Percentiles rank a stretch among this genome's conserved stretches.
These are phyloP conservation scores for Scaptomyza polygonia DNA, from an alignment of 2,888 invertebrate species.

Conservation along the genomic window DNA sequence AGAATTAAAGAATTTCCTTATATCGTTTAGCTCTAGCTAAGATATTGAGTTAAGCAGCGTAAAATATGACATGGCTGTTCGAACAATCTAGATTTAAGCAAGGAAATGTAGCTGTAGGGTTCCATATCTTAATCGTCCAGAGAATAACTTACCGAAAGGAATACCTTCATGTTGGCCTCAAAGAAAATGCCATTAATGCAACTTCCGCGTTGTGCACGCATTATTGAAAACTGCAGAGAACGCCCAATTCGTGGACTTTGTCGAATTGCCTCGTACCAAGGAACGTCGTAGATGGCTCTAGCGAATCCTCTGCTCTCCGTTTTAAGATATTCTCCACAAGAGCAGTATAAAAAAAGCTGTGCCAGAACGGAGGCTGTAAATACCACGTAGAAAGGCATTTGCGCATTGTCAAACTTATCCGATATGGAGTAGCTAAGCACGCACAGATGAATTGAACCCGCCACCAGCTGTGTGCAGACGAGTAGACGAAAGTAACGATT, in stretches of 20 bases:
- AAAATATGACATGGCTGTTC: constrained; percentile 61
- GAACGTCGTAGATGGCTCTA: constrained; percentile 53
- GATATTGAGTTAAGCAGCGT: constrained; percentile 56
- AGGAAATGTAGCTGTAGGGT: not conserved
- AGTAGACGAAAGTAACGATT: constrained; percentile 44
- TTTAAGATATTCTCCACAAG: constrained; percentile 56
- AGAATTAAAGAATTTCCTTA: no score
- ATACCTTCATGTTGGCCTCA: constrained; percentile 57
- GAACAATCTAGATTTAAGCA: constrained; percentile 45
- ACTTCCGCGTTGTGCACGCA: constrained; percentile 49
- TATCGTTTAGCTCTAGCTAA: constrained; percentile 4
- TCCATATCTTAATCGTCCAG: not conserved
- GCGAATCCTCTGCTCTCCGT: constrained; percentile 47
- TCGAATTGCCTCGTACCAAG: constrained; percentile 37
- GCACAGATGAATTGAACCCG: constrained; percentile 58
- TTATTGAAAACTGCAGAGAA: constrained; percentile 49
- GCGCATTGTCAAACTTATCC: constrained; percentile 30
- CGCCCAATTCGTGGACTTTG: constrained; percentile 7
- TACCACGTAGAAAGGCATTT: constrained; percentile 41
- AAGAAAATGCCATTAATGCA: constrained; percentile 57
- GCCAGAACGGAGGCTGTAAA: constrained; percentile 44
- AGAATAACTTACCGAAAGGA: constrained; percentile 45
- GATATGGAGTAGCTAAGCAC: constrained; percentile 52
- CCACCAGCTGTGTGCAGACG: constrained; percentile 49
- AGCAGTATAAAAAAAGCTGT: constrained; percentile 58